Evolutionary conservation across 2,113 vertebrate genomes (phyloP).

Genomic region (Bothrops jararaca): DNA sequence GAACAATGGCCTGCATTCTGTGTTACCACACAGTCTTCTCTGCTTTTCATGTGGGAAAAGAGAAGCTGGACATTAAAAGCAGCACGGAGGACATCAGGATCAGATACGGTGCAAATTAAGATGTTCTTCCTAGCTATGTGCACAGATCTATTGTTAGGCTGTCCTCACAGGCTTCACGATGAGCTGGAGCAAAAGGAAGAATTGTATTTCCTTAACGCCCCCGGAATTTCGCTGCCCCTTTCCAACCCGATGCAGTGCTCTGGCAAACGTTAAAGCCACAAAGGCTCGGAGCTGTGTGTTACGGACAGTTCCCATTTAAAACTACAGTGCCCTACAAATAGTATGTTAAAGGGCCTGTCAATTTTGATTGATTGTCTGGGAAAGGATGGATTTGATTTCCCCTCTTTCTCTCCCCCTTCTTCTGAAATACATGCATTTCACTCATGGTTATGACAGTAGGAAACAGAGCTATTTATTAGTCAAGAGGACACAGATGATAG

Average conservation of each 20-base stretch:
- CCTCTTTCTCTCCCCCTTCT: constrained; percentile 54
- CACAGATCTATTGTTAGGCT: background rate
- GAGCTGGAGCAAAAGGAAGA: constrained; percentile 2
- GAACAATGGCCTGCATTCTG: background rate
- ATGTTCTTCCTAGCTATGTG: background rate
- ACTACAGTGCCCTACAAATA: constrained; percentile 75
- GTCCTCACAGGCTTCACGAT: background rate
- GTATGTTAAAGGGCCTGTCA: constrained; percentile 80
- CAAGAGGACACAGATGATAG: constrained; percentile 73
- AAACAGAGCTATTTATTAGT: constrained; percentile 73
- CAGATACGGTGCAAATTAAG: background rate
- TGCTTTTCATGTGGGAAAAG: background rate
- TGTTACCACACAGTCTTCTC: background rate
- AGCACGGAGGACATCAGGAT: constrained; percentile 2
- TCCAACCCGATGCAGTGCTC: constrained; percentile 13
- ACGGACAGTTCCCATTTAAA: constrained; percentile 77
- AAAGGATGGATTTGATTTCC: constrained; percentile 81
- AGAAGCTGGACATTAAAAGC: background rate
- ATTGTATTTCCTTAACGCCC: constrained; percentile 20
- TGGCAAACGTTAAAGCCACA: constrained; percentile 43
- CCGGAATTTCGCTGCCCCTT: background rate
- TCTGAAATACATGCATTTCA: constrained; percentile 67
- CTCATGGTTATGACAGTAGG: constrained; percentile 75
- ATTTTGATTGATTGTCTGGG: constrained; percentile 87
- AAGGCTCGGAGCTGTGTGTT: constrained; percentile 74